Base-by-base conservation (phyloP, 1,140 invertebrate genomes). In the Coptotermes formosanus region DNA sequence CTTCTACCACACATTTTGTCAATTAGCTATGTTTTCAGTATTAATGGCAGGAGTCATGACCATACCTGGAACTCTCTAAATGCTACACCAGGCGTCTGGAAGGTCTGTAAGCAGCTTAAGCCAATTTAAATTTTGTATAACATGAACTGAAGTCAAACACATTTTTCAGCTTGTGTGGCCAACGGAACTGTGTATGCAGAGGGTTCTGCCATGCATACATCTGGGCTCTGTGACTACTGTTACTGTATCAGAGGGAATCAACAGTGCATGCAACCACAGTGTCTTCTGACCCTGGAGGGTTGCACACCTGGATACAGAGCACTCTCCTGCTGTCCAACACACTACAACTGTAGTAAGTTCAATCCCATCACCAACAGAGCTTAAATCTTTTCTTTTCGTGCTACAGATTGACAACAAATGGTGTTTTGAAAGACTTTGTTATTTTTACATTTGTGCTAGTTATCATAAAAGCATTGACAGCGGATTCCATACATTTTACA, bases 181-280 rank as follows among this genome's bases (percentile, higher is more conserved):
- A 95, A 95, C 87, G 95, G 95, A 23, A 94, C 94, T n/a, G 91
- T 94, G 86, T 97, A 95, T 90, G 95, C 94, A 19, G 94, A 95
- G 64, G 97, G 97, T 0, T 97, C 96, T 7, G 97, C 97, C 0
- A 96, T 97, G 95, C 92, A 94, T 86, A 94, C 95, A 7, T 94
- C 94, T 21, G 93, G 94, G 84, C 92, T 94, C 11, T 98, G 97
- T 91, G 95, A 97, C 90, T 96, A 97, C 89, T 98, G 97, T 91
- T 98, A 96, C 91, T 98, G 97, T 89, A 95, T 97, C 86, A 92
- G 91, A 88, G 96, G 96, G 12, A 91, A 92, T 84, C 93, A 96
- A 88, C 94, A 94, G 88, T 98, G 97, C 90, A 94, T 97, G 44
- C 93, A 94, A 87, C 97, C 97, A 0, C 94, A 94, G 89, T 98